Evolutionary conservation across 1,140 invertebrate species (phyloP), one percentile per base, ranked within the genome.

Genomic region (Littorina saxatilis): DNA sequence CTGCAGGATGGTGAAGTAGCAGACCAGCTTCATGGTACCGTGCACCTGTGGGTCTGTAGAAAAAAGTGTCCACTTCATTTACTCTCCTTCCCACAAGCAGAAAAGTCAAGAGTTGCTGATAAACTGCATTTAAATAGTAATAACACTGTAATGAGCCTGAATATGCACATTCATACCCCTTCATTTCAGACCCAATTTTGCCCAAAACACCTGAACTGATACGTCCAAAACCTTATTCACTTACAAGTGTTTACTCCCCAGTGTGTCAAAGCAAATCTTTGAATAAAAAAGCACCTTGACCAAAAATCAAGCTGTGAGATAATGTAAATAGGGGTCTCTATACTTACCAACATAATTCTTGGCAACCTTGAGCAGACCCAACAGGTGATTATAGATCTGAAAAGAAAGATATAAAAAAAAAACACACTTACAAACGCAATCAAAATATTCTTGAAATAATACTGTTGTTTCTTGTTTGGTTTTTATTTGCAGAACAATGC

Each of bases 1-100:
- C 55, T 96, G 96, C 93, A 98, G 94, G 27, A 98, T 94, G 72
- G 96, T 96, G 92, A 98, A 98, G 92, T 98, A 98, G 68, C 96
- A 96, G 39, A 96, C 97, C 74, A 99, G 94, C 93, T 98, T 98
- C 47, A 79, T 96, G 9, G 96, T 96, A 66, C 97, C 96, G 90
- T 98, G 97, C 15, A 95, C 94, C 76, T 88, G 75, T 94, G 95
- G 87, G 96, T 96, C 91, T 97, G 96, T 1, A n/a, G n/a, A n/a
- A n/a, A n/a, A n/a, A n/a, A n/a, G n/a, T n/a, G n/a, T n/a, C n/a
- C n/a, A n/a, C n/a, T n/a, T 91, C 79, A n/a, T n/a, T n/a, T n/a
- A n/a, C n/a, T n/a, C n/a, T n/a, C n/a, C n/a, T n/a, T n/a, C n/a
- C n/a, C n/a, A n/a, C n/a, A 35, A 43, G 13, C 20, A 63, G 40